These are phyloP conservation scores for Zaprionus taronus DNA, from an alignment of 1,140 invertebrate species.

Conservation along the genomic window DNA sequence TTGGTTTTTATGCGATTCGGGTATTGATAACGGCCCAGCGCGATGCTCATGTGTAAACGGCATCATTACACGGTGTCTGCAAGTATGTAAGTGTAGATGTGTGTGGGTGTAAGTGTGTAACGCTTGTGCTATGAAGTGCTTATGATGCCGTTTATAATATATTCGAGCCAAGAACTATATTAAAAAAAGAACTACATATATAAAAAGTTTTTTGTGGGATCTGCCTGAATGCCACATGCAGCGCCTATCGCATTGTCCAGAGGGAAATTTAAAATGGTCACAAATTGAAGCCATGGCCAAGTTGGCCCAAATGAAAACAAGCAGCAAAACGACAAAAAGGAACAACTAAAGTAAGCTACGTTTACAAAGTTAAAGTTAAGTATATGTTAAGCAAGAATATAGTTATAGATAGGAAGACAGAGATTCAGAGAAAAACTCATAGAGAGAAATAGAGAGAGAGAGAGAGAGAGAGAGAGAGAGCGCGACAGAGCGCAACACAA, in stretches of 20 bases:
- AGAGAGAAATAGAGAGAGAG: slow-evolving; percentile 11
- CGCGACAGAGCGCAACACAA: slow-evolving; percentile 30
- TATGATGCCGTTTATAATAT: slow-evolving; percentile 68
- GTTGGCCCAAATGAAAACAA: slow-evolving; percentile 26
- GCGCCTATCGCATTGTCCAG: slow-evolving; percentile 7
- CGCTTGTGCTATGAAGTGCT: slow-evolving; percentile 65
- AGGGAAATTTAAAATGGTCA: slow-evolving; percentile 18
- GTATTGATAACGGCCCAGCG: slow-evolving; percentile 72
- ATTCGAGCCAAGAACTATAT: slow-evolving; percentile 45
- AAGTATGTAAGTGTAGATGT: slow-evolving; percentile 26
- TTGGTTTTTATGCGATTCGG: slow-evolving; percentile 73
- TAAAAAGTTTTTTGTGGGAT: slow-evolving; percentile 21
- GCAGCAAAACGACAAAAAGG: neutral
- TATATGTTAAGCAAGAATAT: slow-evolving; percentile 13
- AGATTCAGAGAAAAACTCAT: slow-evolving; percentile 8
- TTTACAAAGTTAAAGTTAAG: slow-evolving; percentile 16
- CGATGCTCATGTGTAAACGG: slow-evolving; percentile 75
- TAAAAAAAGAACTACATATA: slow-evolving; percentile 24
- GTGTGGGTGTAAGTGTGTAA: slow-evolving; percentile 25
- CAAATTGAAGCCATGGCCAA: slow-evolving; percentile 15
- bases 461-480: slow-evolving; percentile 16
- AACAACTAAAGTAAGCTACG: slow-evolving; percentile 25
- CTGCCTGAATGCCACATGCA: slow-evolving; percentile 33
- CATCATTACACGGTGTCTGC: slow-evolving; percentile 56
- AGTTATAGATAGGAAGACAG: slow-evolving; percentile 6